These are phyloP conservation scores for Ctenoplectra terminalis DNA, from an alignment of 1,140 invertebrate genomes.

Conservation along the genomic window DNA sequence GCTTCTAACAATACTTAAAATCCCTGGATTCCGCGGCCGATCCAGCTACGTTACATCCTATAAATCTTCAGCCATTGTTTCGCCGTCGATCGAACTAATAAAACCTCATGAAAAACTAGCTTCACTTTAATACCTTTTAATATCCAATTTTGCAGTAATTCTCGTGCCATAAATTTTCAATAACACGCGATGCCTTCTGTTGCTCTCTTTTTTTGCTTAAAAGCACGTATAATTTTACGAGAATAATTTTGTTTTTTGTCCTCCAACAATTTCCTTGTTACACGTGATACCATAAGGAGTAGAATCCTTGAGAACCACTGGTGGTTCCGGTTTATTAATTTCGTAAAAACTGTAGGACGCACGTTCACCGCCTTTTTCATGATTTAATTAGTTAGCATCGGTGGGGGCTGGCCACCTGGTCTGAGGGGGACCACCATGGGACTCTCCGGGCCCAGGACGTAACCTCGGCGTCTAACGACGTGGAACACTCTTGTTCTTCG, in stretches of 20 bases:
- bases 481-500: constrained; percentile 55
- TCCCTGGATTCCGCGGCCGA: background rate
- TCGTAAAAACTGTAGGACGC: constrained; percentile 58
- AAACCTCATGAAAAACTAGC: too few relatives aligned
- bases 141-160: background rate
- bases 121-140: too few relatives aligned
- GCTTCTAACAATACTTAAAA: constrained; percentile 31
- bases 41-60: too few relatives aligned
- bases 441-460: constrained; percentile 45
- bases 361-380: constrained; percentile 59
- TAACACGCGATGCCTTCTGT: background rate
- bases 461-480: constrained; percentile 58
- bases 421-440: constrained; percentile 51
- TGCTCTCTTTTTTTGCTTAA: too few relatives aligned
- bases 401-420: constrained; percentile 49
- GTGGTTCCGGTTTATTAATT: constrained; percentile 58
- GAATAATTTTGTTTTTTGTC: background rate
- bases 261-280: background rate
- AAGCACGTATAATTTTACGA: too few relatives aligned
- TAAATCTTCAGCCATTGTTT: background rate
- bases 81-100: background rate
- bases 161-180: background rate
- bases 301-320: constrained; percentile 47
- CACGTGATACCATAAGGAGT: background rate
- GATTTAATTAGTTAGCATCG: constrained; percentile 59